Conservation (phyloP, 2,113 vertebrate genomes). For the Trogon melanurus region DNA sequence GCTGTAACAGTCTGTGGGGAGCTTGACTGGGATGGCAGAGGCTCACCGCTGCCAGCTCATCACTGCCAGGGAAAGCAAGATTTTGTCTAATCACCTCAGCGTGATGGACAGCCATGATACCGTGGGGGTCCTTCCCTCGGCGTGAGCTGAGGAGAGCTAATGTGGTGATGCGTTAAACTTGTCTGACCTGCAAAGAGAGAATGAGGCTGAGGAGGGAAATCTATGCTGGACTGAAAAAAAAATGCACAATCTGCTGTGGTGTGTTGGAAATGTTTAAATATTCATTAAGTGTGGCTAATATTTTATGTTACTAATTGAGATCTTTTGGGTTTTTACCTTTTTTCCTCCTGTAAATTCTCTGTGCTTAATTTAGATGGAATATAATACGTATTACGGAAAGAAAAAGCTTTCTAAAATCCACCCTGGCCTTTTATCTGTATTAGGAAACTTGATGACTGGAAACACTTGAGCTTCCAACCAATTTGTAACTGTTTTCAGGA, state of each 20-base stretch:
- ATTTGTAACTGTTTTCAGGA: not conserved
- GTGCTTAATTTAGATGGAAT: not conserved
- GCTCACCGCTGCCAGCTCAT: not conserved
- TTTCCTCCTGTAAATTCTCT: not conserved
- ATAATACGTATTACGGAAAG: not conserved
- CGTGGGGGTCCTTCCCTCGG: not conserved
- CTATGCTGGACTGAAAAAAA: not conserved
- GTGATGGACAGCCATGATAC: not conserved
- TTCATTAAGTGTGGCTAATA: not conserved
- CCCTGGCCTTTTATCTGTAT: not conserved
- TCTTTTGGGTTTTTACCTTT: not conserved
- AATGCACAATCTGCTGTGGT: not conserved
- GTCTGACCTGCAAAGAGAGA: not conserved
- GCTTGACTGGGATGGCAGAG: not conserved
- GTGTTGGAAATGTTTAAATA: not conserved
- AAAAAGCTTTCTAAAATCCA: not conserved
- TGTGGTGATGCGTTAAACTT: not conserved
- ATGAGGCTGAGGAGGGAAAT: not conserved
- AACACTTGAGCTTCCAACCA: not conserved
- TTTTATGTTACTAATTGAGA: not conserved
- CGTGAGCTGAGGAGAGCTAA: not conserved
- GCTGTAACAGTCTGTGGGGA: not conserved
- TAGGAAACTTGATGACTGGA: not conserved
- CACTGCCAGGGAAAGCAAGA: not conserved
- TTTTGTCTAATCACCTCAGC: not conserved